phyloP scores from a whole-genome alignment of 2,113 vertebrate species.

The Brachypteracias leptosomus region DNA sequence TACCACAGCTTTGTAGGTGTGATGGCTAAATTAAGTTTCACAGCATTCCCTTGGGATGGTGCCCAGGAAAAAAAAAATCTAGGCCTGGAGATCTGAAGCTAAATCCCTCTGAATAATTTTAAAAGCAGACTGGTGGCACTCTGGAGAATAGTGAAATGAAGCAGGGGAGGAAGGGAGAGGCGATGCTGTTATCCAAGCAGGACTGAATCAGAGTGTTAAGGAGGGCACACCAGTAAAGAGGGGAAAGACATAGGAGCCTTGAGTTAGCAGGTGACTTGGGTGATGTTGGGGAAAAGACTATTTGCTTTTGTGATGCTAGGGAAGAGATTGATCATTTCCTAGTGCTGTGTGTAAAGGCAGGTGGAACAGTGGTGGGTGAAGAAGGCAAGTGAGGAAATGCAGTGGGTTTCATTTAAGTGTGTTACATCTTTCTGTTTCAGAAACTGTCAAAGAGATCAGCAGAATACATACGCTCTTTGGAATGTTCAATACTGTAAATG shows the following conservation, averaged over 20 bases:
- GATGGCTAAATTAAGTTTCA: slow-evolving; percentile 15
- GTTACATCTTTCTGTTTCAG: background rate
- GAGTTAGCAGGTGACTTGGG: background rate
- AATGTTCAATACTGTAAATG: background rate
- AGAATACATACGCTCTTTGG: background rate
- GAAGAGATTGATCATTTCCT: background rate
- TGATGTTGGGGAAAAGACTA: background rate
- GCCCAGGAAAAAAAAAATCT: background rate
- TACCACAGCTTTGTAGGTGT: background rate
- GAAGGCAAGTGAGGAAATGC: background rate
- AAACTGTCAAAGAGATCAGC: background rate
- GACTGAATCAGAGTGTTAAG: background rate
- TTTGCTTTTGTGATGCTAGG: background rate
- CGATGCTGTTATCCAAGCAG: background rate
- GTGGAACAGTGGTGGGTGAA: background rate
- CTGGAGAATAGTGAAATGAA: background rate
- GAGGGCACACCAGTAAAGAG: background rate
- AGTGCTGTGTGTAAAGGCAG: background rate
- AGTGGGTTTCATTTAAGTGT: background rate
- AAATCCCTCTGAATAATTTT: slow-evolving; percentile 13
- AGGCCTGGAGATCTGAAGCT: background rate
- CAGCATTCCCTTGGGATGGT: background rate
- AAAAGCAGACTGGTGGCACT: background rate
- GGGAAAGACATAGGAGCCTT: background rate
- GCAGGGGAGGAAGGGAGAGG: background rate